phyloP scores from a whole-genome alignment of 2,888 invertebrate genomes.

The Caenorhabditis wallacei region DNA sequence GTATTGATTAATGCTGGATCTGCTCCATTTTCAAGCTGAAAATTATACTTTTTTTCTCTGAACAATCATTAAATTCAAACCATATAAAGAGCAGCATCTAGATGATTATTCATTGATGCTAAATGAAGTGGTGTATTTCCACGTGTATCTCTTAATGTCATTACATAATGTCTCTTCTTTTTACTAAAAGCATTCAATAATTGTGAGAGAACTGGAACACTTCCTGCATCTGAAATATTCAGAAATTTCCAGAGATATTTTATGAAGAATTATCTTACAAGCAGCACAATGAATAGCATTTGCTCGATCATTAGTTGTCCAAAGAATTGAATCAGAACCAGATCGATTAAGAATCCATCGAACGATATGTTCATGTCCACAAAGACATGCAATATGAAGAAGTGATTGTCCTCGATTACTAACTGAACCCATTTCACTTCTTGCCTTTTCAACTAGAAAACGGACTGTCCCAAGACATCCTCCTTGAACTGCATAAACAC shows the following conservation, averaged over 20 bases:
- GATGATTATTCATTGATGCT: constrained; percentile 78
- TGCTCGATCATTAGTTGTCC: constrained; percentile 78
- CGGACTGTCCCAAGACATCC: constrained; percentile 77
- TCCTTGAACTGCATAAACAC: constrained; percentile 79
- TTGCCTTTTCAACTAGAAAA: constrained; percentile 79
- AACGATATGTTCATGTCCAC: constrained; percentile 77
- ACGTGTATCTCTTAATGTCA: constrained; percentile 73
- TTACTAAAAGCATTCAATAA: constrained; percentile 74
- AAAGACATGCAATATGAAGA: constrained; percentile 79
- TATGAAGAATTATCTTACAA: constrained; percentile 64
- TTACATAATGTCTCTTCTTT: constrained; percentile 71
- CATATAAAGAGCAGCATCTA: constrained; percentile 74
- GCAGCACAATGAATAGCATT: constrained; percentile 81
- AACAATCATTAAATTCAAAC: constrained; percentile 28
- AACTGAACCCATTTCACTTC: constrained; percentile 74
- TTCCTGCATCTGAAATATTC: constrained; percentile 76
- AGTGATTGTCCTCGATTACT: constrained; percentile 79
- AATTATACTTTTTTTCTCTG: neutral
- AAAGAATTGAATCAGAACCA: constrained; percentile 72
- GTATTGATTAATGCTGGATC: constrained; percentile 74
- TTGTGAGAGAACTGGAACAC: constrained; percentile 72
- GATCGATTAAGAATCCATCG: constrained; percentile 73
- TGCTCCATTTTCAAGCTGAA: constrained; percentile 77
- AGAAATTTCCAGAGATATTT: neutral
- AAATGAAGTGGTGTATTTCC: constrained; percentile 82